These are phyloP conservation scores for Phocides pigmalion DNA, from an alignment of 1,140 invertebrate species.

Conservation along the genomic window DNA sequence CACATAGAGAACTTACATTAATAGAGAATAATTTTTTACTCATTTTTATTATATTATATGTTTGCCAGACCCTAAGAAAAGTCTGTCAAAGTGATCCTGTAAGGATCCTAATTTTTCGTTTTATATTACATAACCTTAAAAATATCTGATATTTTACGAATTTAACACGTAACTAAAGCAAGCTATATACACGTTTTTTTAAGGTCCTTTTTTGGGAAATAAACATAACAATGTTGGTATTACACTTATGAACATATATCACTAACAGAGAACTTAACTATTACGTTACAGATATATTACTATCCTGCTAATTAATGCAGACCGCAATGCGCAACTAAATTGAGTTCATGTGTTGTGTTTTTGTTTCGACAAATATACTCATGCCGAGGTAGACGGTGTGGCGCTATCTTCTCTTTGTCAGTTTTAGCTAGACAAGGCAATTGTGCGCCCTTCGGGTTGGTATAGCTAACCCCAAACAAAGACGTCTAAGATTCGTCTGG, in stretches of 20 bases:
- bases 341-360: slow-evolving; percentile 2
- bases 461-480: slow-evolving; percentile 4
- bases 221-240: background rate
- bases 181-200: no score
- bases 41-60: no score
- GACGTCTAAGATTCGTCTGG: slow-evolving; percentile 16
- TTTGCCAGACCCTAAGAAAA: no score
- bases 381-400: background rate
- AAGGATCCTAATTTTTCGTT: no score
- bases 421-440: slow-evolving; percentile 3
- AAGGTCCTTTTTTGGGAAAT: no score
- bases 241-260: background rate
- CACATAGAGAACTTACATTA: no score
- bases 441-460: background rate
- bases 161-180: no score
- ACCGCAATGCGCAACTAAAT: slow-evolving; percentile 3
- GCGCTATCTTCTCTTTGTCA: slow-evolving; percentile 7
- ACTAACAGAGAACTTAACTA: background rate
- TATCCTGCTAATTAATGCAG: background rate
- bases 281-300: background rate
- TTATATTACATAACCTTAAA: no score
- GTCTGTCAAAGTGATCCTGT: no score
- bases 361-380: background rate
- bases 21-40: no score
- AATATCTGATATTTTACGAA: no score